phyloP scores from a whole-genome alignment of 2,888 invertebrate genomes.

The Leptopilina syphax region DNA sequence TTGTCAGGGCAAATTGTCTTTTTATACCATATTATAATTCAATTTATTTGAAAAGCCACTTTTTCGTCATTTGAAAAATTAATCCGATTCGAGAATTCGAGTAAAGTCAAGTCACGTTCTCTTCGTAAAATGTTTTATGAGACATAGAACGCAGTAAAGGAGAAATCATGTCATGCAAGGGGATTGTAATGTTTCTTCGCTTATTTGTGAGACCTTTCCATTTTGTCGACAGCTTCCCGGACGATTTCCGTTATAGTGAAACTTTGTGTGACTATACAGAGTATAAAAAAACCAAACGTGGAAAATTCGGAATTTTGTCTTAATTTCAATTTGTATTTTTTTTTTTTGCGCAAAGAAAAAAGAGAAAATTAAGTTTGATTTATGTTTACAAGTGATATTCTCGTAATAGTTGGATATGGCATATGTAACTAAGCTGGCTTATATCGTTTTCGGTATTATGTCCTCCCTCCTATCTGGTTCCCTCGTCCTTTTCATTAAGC shows the following conservation, averaged over 20 bases:
- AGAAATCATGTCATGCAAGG: conserved; percentile 31
- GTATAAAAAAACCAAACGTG: no score
- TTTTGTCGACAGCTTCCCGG: conserved; percentile 32
- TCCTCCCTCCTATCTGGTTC: conserved; percentile 36
- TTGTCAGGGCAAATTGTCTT: background rate
- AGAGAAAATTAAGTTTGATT: background rate
- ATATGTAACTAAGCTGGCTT: conserved; percentile 60
- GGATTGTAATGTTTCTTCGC: conserved; percentile 25
- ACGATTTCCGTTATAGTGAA: conserved; percentile 25
- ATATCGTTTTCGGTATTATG: conserved; percentile 52
- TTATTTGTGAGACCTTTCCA: conserved; percentile 38
- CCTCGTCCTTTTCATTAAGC: conserved; percentile 51
- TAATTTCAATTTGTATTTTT: conserved; percentile 15
- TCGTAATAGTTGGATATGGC: conserved; percentile 49
- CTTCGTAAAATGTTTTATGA: conserved; percentile 35
- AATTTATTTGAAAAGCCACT: background rate
- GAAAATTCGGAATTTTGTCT: background rate
- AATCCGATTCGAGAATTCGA: conserved; percentile 11
- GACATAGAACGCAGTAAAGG: conserved; percentile 18
- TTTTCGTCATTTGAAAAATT: conserved; percentile 17
- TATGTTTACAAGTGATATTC: conserved; percentile 24
- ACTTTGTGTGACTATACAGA: no score
- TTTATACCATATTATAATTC: background rate
- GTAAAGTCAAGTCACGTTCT: conserved; percentile 15
- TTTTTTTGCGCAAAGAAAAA: no score